These are phyloP conservation scores for Sylvia borin DNA, from an alignment of 2,797 vertebrate genomes.

Conservation along the genomic window DNA sequence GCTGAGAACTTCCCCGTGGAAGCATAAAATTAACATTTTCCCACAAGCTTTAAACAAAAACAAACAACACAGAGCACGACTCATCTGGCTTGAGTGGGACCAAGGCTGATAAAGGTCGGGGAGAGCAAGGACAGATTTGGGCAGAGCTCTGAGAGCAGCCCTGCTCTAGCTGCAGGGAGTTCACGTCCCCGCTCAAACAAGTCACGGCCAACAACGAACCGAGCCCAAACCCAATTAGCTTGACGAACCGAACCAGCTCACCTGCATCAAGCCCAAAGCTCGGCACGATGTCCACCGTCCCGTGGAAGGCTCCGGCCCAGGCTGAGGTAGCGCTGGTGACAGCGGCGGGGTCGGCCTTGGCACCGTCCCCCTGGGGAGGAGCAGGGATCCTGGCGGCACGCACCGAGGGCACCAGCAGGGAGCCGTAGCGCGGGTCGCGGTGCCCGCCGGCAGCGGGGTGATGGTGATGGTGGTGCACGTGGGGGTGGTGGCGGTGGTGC, in stretches of 20 bases:
- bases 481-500: conserved; percentile 76
- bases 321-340: conserved; percentile 80
- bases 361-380: conserved; percentile 80
- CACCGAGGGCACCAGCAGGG: conserved; percentile 87
- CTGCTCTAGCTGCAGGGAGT: not conserved
- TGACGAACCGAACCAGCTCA: conserved; percentile 54
- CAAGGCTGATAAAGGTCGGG: too few relatives aligned
- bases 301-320: conserved; percentile 91
- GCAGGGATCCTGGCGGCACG: conserved; percentile 80
- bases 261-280: conserved; percentile 88
- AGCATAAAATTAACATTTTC: not conserved
- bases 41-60: not conserved
- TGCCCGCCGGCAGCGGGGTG: conserved; percentile 65
- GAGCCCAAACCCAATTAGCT: not conserved
- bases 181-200: not conserved
- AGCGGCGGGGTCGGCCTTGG: conserved; percentile 86
- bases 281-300: conserved; percentile 87
- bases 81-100: not conserved
- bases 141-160: not conserved
- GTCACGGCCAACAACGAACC: not conserved
- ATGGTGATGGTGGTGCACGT: conserved; percentile 75
- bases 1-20: not conserved
- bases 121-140: not conserved
- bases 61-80: not conserved
- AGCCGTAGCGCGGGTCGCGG: conserved; percentile 88